Percentiles rank a stretch among this genome's conserved stretches.
Evolutionary conservation across 37 sponge, comb jelly and placozoan species (phyloP).

Genomic region (Lycopodina hypogea): DNA sequence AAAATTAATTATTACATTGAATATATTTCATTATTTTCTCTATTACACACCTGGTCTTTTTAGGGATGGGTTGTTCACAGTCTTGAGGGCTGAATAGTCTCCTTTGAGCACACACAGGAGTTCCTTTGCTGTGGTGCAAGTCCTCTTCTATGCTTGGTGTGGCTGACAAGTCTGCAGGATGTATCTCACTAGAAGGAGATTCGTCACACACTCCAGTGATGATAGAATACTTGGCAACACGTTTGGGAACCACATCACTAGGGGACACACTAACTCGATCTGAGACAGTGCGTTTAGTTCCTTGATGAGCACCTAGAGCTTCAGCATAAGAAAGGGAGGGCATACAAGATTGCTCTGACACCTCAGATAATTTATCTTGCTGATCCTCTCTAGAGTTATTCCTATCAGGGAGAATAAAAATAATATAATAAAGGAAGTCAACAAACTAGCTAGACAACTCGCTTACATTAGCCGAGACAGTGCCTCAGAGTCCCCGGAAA

Average conservation of each 20-base stretch:
- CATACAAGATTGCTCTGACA: not conserved
- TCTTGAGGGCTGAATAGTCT: conserved; percentile 2
- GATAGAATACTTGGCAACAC: not conserved
- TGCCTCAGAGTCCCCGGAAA: conserved; percentile 49
- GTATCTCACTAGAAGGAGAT: too few relatives aligned
- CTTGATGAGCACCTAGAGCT: not conserved
- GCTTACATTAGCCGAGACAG: conserved; percentile 48
- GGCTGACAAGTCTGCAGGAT: too few relatives aligned
- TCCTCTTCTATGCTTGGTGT: too few relatives aligned
- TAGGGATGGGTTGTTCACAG: not conserved
- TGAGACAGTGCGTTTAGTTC: conserved; percentile 25
- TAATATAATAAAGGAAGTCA: not conserved
- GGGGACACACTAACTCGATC: conserved; percentile 55
- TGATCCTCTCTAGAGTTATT: not conserved
- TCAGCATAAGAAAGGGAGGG: conserved; percentile 24
- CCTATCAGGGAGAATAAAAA: not conserved
- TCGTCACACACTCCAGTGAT: not conserved
- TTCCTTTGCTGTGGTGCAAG: not conserved
- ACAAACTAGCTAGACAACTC: not conserved
- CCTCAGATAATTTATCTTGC: not conserved
- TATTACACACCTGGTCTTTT: too few relatives aligned
- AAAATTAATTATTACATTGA: too few relatives aligned
- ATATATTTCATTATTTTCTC: too few relatives aligned
- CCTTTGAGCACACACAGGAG: not conserved
- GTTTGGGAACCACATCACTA: conserved; percentile 37